A percentile compares a stretch with the other conserved stretches of the same genome.
These are phyloP conservation scores for Pollenia amentaria DNA, from an alignment of 2,888 invertebrate species.

Conservation along the genomic window DNA sequence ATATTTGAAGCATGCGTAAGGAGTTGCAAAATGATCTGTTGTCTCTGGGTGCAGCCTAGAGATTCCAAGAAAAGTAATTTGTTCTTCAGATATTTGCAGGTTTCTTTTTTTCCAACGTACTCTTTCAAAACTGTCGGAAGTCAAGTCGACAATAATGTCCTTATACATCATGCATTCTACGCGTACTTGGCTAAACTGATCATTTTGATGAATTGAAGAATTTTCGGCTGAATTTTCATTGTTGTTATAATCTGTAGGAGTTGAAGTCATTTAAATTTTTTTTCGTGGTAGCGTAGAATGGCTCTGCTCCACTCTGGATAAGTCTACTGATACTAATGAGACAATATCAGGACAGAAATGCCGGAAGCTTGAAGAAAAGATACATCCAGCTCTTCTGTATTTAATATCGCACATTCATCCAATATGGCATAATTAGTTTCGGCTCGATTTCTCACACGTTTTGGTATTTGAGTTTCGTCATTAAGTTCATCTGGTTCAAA, in stretches of 20 bases:
- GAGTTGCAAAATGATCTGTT: constrained; percentile 56
- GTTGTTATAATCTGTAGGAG: too few relatives aligned
- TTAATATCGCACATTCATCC: constrained; percentile 22
- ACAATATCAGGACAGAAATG: constrained; percentile 40
- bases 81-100: too few relatives aligned
- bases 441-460: constrained; percentile 54
- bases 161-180: constrained; percentile 46
- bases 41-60: too few relatives aligned
- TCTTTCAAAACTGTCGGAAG: too few relatives aligned
- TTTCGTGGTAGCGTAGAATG: constrained; percentile 12
- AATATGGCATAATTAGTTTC: too few relatives aligned
- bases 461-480: constrained; percentile 43
- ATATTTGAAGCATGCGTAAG: too few relatives aligned
- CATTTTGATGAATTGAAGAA: constrained; percentile 43
- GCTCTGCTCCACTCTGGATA: constrained; percentile 40
- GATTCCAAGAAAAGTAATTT: too few relatives aligned
- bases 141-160: too few relatives aligned
- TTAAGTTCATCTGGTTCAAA: too few relatives aligned
- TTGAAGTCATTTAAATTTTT: constrained; percentile 4
- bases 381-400: constrained; percentile 40
- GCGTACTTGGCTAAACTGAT: constrained; percentile 50
- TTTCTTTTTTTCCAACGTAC: too few relatives aligned
- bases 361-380: constrained; percentile 45
- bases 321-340: constrained; percentile 51
- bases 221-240: constrained; percentile 30